Conservation (phyloP, 1,140 invertebrate genomes). For the Penaeus japonicus region DNA sequence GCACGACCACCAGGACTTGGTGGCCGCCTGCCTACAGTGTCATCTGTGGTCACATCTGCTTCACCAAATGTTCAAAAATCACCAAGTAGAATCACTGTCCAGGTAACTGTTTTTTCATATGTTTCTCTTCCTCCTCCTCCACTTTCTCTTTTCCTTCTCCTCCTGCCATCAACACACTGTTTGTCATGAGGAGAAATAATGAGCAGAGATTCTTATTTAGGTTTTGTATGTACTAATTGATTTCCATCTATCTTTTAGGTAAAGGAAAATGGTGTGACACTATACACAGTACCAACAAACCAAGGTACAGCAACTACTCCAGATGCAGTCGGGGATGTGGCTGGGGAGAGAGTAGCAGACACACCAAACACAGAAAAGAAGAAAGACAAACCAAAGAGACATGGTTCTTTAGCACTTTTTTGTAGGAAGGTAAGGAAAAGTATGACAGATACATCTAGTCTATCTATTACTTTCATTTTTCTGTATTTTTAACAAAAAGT, state of each 20-base stretch:
- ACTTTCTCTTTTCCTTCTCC: neutral
- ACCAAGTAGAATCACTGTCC: constrained; percentile 34
- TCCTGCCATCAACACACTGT: neutral
- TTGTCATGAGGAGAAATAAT: neutral
- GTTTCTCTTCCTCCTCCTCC: no score
- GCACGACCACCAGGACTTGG: neutral
- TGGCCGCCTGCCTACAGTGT: neutral
- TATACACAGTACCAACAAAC: constrained; percentile 29
- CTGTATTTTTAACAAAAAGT: no score
- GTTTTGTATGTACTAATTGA: no score
- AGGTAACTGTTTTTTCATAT: neutral
- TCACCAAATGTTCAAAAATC: constrained; percentile 21
- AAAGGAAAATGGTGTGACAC: constrained; percentile 41
- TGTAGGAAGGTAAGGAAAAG: constrained; percentile 72
- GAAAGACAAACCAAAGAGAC: constrained; percentile 68
- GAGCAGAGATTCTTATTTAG: no score
- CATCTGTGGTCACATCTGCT: constrained; percentile 18
- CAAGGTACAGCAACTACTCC: neutral
- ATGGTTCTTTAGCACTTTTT: constrained; percentile 76
- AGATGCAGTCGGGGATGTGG: neutral
- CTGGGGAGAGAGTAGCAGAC: neutral
- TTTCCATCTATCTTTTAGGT: neutral
- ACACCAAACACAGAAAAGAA: constrained; percentile 41
- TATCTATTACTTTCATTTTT: no score
- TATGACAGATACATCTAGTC: no score